Evolutionary conservation across 2,888 invertebrate species (phyloP).

Genomic region (Eledona agricola): DNA sequence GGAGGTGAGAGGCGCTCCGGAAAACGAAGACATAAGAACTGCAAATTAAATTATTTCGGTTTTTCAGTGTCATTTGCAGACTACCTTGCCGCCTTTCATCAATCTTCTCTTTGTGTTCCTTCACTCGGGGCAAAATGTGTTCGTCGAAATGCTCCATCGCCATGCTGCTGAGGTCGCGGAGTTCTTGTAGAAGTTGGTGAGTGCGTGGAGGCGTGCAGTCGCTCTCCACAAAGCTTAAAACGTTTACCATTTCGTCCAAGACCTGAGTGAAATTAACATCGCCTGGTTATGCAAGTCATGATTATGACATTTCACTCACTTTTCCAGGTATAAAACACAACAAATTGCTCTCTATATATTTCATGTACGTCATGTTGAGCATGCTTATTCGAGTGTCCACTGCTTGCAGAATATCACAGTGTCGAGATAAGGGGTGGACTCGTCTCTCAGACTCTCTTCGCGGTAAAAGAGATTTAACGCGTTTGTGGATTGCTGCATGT

Average conservation of each 20-base stretch:
- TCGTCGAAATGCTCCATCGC: constrained; percentile 97
- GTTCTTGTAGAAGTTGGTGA: constrained; percentile 82
- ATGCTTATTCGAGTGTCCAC: constrained; percentile 92
- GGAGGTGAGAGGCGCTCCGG: constrained; percentile 11
- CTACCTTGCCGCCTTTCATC: constrained; percentile 47
- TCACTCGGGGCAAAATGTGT: constrained; percentile 72
- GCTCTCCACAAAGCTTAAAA: constrained; percentile 75
- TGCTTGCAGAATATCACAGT: constrained; percentile 88
- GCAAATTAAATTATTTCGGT: constrained; percentile 4
- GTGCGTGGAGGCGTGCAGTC: constrained; percentile 74
- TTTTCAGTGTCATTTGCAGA: not conserved
- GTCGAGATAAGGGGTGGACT: constrained; percentile 84
- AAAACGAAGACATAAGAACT: constrained; percentile 19
- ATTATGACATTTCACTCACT: constrained; percentile 63
- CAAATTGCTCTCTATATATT: constrained; percentile 82
- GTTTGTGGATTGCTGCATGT: constrained; percentile 78
- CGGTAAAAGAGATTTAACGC: constrained; percentile 83
- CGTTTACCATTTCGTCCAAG: constrained; percentile 85
- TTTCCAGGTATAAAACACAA: constrained; percentile 95
- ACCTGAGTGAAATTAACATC: constrained; percentile 69
- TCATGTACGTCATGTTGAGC: constrained; percentile 91
- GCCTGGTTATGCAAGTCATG: constrained; percentile 6
- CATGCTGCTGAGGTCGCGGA: constrained; percentile 93
- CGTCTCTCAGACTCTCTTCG: constrained; percentile 89
- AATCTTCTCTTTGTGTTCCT: constrained; percentile 45